Evolutionary conservation across 2,113 vertebrate genomes (phyloP).

Genomic region (Zapornia atra): DNA sequence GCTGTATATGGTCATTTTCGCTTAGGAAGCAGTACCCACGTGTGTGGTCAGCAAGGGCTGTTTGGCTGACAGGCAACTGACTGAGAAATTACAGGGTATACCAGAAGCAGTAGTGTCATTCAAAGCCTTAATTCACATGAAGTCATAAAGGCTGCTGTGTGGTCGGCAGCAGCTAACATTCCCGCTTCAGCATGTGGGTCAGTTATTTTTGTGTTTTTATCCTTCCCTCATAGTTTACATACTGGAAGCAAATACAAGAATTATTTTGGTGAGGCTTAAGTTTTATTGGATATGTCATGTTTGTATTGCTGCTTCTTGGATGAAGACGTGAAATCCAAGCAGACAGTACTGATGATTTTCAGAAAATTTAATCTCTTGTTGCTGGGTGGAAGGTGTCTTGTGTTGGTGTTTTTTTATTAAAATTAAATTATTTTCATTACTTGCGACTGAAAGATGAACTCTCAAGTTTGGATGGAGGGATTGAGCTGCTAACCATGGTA

Average conservation of each 20-base stretch:
- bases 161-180: not conserved
- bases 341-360: not conserved
- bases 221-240: not conserved
- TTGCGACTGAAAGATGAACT: not conserved
- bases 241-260: not conserved
- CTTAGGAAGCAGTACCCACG: not conserved
- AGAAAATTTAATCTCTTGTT: not conserved
- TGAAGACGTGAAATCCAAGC: not conserved
- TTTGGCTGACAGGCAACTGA: not conserved
- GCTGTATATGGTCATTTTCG: not conserved
- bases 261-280: not conserved
- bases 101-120: not conserved
- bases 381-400: not conserved
- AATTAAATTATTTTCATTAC: not conserved
- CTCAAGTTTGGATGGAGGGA: not conserved
- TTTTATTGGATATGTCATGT: not conserved
- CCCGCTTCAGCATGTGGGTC: not conserved
- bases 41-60: not conserved
- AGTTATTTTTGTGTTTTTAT: not conserved
- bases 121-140: not conserved
- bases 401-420: not conserved
- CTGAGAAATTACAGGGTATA: not conserved
- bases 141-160: not conserved
- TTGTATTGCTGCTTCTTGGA: not conserved
- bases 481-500: not conserved